These are phyloP conservation scores for Zapornia atra DNA, from an alignment of 2,113 vertebrate genomes.

Conservation along the genomic window DNA sequence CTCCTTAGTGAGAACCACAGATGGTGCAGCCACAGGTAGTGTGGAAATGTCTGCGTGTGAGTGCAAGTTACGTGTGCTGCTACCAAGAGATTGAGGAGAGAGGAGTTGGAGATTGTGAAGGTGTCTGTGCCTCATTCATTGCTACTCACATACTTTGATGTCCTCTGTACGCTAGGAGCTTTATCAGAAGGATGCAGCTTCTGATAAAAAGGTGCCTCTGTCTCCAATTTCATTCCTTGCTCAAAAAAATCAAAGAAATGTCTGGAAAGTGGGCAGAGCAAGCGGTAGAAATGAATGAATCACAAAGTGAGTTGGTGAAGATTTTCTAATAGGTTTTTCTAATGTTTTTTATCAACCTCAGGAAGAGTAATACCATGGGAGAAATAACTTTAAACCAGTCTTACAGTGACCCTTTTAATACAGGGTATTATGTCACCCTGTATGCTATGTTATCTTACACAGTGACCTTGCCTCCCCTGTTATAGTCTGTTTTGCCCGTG, in stretches of 20 bases:
- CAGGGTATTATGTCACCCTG: background rate
- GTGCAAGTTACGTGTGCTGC: background rate
- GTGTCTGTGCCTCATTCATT: background rate
- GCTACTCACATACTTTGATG: background rate
- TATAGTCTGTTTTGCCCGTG: background rate
- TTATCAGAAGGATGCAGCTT: background rate
- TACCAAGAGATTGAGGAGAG: background rate
- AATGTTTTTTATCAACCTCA: background rate
- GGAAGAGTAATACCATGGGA: background rate
- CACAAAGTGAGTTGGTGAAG: background rate
- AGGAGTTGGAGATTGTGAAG: background rate
- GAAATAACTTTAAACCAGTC: background rate
- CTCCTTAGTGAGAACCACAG: background rate
- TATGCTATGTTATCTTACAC: background rate
- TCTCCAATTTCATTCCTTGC: background rate
- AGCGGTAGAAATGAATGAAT: background rate
- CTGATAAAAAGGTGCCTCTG: background rate
- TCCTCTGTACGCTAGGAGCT: background rate
- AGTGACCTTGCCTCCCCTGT: background rate
- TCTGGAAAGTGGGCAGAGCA: background rate
- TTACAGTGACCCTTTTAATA: background rate
- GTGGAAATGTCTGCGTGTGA: background rate
- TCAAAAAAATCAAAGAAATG: background rate
- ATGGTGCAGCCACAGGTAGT: rapidly evolving
- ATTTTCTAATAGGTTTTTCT: background rate